Percentiles rank a stretch among this genome's conserved stretches.
phyloP scores from a whole-genome alignment of 2,888 invertebrate genomes.

The Pseudococcus longispinus region DNA sequence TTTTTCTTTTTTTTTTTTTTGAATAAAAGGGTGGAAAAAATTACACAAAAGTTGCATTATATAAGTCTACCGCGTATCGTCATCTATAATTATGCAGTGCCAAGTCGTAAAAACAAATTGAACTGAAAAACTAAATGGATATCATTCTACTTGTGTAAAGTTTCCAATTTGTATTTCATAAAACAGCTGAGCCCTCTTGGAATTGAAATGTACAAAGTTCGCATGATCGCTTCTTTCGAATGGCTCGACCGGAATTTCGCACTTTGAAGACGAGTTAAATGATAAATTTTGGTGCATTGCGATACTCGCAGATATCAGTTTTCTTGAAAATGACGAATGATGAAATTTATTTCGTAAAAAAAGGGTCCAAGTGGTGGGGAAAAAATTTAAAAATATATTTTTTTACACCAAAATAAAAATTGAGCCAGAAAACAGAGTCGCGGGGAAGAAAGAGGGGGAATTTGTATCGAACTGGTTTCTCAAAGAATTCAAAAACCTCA shows the following conservation, averaged over 20 bases:
- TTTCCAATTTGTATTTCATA: background rate
- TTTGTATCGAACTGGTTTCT: too few species aligned
- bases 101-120: background rate
- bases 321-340: background rate
- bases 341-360: background rate
- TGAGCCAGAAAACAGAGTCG: too few species aligned
- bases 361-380: background rate
- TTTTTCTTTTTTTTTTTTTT: too few species aligned
- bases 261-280: background rate
- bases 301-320: background rate
- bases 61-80: background rate
- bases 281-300: background rate
- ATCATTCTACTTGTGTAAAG: background rate
- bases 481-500: too few species aligned
- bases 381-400: background rate
- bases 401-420: background rate
- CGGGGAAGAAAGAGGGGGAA: too few species aligned
- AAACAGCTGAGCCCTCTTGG: background rate
- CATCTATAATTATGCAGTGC: background rate
- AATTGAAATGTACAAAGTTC: background rate
- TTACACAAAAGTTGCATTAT: background rate
- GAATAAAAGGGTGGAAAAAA: background rate
- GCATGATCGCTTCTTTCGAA: background rate
- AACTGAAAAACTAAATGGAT: background rate
- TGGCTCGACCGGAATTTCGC: background rate